phyloP scores from a whole-genome alignment of 2,797 vertebrate genomes.

The Brachyalestes nurse region DNA sequence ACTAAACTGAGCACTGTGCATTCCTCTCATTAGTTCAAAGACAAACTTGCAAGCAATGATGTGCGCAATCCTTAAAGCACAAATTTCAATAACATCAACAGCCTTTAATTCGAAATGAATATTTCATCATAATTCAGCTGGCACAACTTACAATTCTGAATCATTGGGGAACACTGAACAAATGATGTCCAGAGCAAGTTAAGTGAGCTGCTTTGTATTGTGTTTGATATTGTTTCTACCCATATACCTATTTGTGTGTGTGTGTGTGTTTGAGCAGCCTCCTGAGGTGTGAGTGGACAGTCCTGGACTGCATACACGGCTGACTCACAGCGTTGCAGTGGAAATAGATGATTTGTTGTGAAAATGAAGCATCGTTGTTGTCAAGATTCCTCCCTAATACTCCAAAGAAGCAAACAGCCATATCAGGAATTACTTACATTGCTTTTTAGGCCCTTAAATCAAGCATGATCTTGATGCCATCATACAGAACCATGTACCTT shows the following conservation, averaged over 20 bases:
- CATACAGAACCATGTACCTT: neutral
- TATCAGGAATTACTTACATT: neutral
- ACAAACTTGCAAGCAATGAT: neutral
- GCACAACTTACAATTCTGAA: neutral
- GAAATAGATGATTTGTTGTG: conserved; percentile 32
- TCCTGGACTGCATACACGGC: conserved; percentile 26
- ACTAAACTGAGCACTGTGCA: neutral
- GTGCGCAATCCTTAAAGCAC: neutral
- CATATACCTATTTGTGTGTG: neutral
- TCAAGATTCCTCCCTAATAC: conserved; percentile 26
- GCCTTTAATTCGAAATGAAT: conserved; percentile 22
- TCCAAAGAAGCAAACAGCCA: conserved; percentile 13
- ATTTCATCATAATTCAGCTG: conserved; percentile 16
- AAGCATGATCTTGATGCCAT: neutral
- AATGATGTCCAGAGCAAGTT: neutral
- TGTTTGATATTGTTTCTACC: neutral
- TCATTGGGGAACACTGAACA: conserved; percentile 14
- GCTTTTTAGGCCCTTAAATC: neutral
- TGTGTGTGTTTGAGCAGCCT: neutral
- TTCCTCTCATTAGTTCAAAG: conserved; percentile 17
- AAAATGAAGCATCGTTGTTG: conserved; percentile 34
- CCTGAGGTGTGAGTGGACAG: conserved; percentile 48
- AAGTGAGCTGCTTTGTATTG: neutral
- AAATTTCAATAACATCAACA: neutral
- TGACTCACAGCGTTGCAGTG: conserved; percentile 34